Percentiles rank a stretch among this genome's conserved stretches.
Evolutionary conservation across 2,113 vertebrate genomes (phyloP).

Genomic region (Caracal caracal): DNA sequence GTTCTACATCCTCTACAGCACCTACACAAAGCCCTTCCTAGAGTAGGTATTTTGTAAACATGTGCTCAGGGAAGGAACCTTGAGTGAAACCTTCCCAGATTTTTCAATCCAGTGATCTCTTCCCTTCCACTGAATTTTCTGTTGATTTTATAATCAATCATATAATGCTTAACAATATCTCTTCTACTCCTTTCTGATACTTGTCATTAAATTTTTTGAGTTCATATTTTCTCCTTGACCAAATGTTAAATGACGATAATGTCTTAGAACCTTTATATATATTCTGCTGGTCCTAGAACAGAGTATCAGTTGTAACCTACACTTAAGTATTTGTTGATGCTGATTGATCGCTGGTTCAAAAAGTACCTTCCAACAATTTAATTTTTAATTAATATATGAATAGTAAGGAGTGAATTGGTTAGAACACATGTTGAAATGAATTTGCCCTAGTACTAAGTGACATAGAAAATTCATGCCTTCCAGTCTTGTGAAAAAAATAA

Average conservation of each 20-base stretch:
- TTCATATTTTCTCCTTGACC: constrained; percentile 32
- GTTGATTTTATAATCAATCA: constrained; percentile 13
- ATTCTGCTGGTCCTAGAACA: not conserved
- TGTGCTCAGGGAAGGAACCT: not conserved
- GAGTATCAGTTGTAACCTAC: not conserved
- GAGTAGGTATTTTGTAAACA: not conserved
- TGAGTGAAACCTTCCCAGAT: not conserved
- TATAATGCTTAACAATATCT: not conserved
- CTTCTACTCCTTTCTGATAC: not conserved
- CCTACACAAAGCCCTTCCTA: not conserved
- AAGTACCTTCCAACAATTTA: not conserved
- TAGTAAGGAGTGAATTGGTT: not conserved
- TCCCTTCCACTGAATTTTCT: not conserved
- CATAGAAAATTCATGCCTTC: constrained; percentile 13
- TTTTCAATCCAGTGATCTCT: not conserved
- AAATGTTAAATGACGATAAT: not conserved
- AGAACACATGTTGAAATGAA: not conserved
- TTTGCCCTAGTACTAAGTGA: not conserved
- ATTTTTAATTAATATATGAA: constrained; percentile 13
- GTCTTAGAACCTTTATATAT: not conserved
- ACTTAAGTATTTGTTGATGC: not conserved
- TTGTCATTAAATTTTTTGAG: constrained; percentile 28
- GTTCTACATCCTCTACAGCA: not conserved
- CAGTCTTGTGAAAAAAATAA: not conserved
- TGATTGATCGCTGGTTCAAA: not conserved